Conservation (phyloP, 2,888 invertebrate genomes). For the Zaprionus bogoriensis region DNA sequence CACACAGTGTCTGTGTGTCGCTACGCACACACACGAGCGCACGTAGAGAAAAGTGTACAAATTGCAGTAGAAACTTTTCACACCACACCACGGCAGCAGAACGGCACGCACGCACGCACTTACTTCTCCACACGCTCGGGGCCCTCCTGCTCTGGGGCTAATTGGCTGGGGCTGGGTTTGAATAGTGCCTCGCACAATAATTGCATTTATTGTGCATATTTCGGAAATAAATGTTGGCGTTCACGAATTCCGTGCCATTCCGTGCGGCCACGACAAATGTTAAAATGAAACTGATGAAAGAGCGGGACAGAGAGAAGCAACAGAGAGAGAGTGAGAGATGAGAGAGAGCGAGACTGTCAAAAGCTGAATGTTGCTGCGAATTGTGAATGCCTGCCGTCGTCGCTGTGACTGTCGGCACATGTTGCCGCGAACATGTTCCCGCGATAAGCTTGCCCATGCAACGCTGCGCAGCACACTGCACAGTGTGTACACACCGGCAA, state of each 20-base stretch:
- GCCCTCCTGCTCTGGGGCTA: constrained; percentile 12
- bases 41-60: constrained; percentile 66
- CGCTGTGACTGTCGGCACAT: constrained; percentile 41
- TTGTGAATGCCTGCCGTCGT: constrained; percentile 28
- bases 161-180: constrained; percentile 21
- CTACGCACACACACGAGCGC: constrained; percentile 39
- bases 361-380: constrained; percentile 26
- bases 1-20: too few species aligned
- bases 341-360: constrained; percentile 42
- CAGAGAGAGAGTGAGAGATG: too few species aligned
- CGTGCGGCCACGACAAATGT: constrained; percentile 57
- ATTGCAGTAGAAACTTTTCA: constrained; percentile 75
- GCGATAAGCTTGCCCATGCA: constrained; percentile 5
- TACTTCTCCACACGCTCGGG: constrained; percentile 29
- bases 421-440: constrained; percentile 34
- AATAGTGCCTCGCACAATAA: constrained; percentile 59
- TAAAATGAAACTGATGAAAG: constrained; percentile 58
- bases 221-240: constrained; percentile 40
- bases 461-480: not conserved
- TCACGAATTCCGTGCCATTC: constrained; percentile 57
- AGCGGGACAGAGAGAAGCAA: constrained; percentile 38
- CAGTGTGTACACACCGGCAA: constrained; percentile 28
- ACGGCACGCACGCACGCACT: constrained; percentile 42
- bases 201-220: constrained; percentile 65
- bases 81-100: constrained; percentile 42